Base-by-base conservation (phyloP, 2,888 invertebrate species). In the Uloborus plumipes region DNA sequence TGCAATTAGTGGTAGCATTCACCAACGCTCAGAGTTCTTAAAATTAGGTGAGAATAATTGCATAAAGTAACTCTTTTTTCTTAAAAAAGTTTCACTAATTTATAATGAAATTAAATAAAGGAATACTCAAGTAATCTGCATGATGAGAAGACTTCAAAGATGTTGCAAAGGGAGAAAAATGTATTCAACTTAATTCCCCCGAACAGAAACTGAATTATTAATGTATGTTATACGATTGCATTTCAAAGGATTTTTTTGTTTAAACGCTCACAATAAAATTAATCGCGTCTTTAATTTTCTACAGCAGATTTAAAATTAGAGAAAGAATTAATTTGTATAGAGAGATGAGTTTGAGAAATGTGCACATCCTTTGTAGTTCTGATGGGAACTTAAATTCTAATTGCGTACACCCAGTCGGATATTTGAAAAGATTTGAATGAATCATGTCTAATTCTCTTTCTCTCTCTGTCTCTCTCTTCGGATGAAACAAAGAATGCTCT, bases 201-300 rank as follows among this genome's bases (percentile, higher is more conserved):
- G 59, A 62, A 64, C 71, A 59, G 67, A 59, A 59, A 58, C 55
- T 76, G 69, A 69, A 76, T 76, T 76, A 76, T 76, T 76, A 76
- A 76, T 76, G 49, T 53, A n/a, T 65, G 65, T 74, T 74, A 65
- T 74, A 55, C 65, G 39, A 51, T 26, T 22, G 15, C 20, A 26
- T 61, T 16, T 61, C 61, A 22, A 61, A 26, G 16, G 31, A 15
- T 11, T 61, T 61, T 22, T 26, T 61, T 61, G 61, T 26, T 61
- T 62, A 61, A 75, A 59, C 53, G 20, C 66, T 74, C 58, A 66
- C 65, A 55, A 15, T 59, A 62, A 65, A 31, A 47, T 65, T 39
- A 39, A 65, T 26, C 18, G 47, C 18, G 47, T n/a, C 64, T n/a
- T 18, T 18, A 20, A 55, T 18, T 18, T 55, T 55, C 20, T n/a